Percentiles rank a stretch among this genome's conserved stretches.
Conservation (phyloP, 2,888 invertebrate genomes). For the Polyommatus icarus region DNA sequence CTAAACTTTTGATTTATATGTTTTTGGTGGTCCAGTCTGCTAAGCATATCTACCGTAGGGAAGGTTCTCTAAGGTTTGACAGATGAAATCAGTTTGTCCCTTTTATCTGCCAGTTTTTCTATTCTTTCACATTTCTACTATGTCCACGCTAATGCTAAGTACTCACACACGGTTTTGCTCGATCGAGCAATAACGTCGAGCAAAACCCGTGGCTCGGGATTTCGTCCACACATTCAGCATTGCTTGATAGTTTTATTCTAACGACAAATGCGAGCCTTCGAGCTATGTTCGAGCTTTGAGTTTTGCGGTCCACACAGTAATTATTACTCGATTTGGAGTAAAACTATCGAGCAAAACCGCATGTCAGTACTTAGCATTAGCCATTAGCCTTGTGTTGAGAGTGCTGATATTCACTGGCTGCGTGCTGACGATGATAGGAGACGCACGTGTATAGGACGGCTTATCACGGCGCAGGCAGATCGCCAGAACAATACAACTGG, state of each 20-base stretch:
- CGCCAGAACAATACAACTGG: constrained; percentile 74
- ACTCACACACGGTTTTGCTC: too few relatives aligned
- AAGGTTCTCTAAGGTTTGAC: not conserved
- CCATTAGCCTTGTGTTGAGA: too few relatives aligned
- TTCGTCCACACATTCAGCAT: too few relatives aligned
- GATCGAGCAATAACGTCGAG: too few relatives aligned
- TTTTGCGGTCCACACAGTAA: too few relatives aligned
- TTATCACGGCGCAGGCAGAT: constrained; percentile 62
- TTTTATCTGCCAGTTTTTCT: not conserved
- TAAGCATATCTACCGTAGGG: not conserved
- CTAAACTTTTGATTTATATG: not conserved
- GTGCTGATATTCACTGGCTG: not conserved
- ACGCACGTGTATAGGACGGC: constrained; percentile 50
- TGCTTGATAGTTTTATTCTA: too few relatives aligned
- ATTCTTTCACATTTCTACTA: not conserved
- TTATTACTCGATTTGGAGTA: too few relatives aligned
- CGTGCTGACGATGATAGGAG: constrained; percentile 18
- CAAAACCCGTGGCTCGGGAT: too few relatives aligned
- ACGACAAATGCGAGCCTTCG: too few relatives aligned
- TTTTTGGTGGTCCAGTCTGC: not conserved
- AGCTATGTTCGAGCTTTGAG: too few relatives aligned
- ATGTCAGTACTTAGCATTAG: too few relatives aligned
- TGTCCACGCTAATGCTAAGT: not conserved
- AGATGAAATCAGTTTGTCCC: not conserved
- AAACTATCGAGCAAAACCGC: too few relatives aligned